Evolutionary conservation across 2,888 invertebrate genomes (phyloP).

Genomic region (Lithophane ornitopus): DNA sequence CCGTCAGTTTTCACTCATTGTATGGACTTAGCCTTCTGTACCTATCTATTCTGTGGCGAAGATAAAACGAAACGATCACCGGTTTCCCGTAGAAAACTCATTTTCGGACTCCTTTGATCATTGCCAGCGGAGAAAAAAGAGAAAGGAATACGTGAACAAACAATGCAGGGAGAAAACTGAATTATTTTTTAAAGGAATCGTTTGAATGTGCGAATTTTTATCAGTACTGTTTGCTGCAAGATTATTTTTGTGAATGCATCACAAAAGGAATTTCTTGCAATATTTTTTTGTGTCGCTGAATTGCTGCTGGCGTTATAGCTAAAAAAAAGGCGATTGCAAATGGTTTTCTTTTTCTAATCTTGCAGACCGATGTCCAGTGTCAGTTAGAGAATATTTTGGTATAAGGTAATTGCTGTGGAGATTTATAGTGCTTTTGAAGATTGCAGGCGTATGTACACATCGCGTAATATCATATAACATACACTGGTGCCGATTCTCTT

Average conservation of each 20-base stretch:
- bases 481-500: too few relatives aligned
- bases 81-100: conserved; percentile 70
- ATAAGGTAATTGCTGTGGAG: neutral
- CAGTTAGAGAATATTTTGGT: neutral
- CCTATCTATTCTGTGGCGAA: conserved; percentile 12
- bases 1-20: neutral
- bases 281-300: conserved; percentile 4
- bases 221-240: conserved; percentile 24
- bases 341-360: neutral
- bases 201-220: conserved; percentile 47
- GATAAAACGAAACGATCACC: conserved; percentile 68
- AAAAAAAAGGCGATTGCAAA: neutral
- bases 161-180: conserved; percentile 50
- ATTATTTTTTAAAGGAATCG: conserved; percentile 38
- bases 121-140: conserved; percentile 67
- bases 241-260: conserved; percentile 23
- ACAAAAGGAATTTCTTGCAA: neutral
- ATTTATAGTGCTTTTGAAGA: neutral
- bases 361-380: neutral
- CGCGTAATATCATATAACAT: too few relatives aligned
- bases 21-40: neutral
- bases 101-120: conserved; percentile 77
- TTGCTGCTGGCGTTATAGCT: neutral
- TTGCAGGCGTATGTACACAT: neutral
- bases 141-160: conserved; percentile 56